These are phyloP conservation scores for Takifugu bimaculatus DNA, from an alignment of 2,113 vertebrate species.

Conservation along the genomic window DNA sequence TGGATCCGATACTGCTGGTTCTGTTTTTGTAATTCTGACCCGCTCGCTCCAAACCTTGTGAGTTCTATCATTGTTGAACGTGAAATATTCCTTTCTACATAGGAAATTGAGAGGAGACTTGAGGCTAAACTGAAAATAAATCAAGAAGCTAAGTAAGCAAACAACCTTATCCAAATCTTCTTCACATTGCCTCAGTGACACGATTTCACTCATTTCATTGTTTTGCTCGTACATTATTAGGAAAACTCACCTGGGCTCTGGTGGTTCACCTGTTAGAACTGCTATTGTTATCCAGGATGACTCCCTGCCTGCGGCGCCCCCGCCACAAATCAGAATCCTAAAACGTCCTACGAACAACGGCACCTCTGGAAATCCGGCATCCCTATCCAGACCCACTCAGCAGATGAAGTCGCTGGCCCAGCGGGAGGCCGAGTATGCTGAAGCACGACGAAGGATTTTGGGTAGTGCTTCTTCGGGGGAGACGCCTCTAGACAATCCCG, in stretches of 20 bases:
- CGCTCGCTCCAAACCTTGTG: too few relatives aligned
- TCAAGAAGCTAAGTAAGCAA: constrained; percentile 87
- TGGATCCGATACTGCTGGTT: too few relatives aligned
- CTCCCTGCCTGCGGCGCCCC: constrained; percentile 85
- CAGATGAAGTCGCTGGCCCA: constrained; percentile 90
- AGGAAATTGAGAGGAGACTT: constrained; percentile 96
- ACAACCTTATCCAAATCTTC: neutral
- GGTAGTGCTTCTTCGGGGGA: constrained; percentile 92
- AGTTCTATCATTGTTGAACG: neutral
- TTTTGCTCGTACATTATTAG: constrained; percentile 44
- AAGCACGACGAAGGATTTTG: constrained; percentile 88
- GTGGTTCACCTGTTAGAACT: constrained; percentile 81
- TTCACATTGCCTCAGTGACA: neutral
- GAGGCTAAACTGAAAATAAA: constrained; percentile 95
- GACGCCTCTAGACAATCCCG: constrained; percentile 75
- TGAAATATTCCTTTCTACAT: constrained; percentile 12
- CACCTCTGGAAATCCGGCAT: constrained; percentile 72
- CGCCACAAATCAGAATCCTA: constrained; percentile 92
- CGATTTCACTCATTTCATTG: neutral
- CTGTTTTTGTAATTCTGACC: neutral
- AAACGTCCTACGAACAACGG: constrained; percentile 91
- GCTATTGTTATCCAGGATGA: constrained; percentile 94
- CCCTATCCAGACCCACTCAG: constrained; percentile 78
- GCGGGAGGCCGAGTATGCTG: constrained; percentile 91
- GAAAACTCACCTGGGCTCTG: constrained; percentile 71